Evolutionary conservation across 1,140 invertebrate genomes (phyloP), one percentile per base, ranked within the genome.

Genomic region (Cotesia typhae): DNA sequence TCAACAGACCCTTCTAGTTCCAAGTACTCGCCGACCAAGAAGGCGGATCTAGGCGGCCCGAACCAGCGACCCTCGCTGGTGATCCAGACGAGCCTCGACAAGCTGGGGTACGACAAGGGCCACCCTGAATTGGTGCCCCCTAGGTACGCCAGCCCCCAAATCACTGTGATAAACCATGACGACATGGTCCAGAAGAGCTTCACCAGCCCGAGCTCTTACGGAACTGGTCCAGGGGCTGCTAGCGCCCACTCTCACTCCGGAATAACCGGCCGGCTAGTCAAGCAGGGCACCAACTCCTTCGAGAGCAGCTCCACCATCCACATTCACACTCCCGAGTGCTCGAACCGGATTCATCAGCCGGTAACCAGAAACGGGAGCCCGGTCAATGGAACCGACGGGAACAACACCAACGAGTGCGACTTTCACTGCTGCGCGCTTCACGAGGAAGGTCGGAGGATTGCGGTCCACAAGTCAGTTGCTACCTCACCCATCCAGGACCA

Each of bases 381-480:
- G 17, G 82, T 88, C 72, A 89, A 88, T 47, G 89, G 90, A 0
- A 83, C 88, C 75, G 90, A 92, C 82, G 87, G 87, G 57, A 84
- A 86, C 59, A 87, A 88, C 41, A 84, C 87, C 59, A 89, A 90
- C 41, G 94, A 96, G 81, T 97, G 96, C 88, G 96, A 97, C 86
- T 97, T 97, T 86, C 96, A 97, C 85, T 98, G 95, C 85, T 96
- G 95, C 86, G 93, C 95, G 38, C 88, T 97, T 71, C 95, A 97
- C 88, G 95, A 96, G 83, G 95, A 96, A 85, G 94, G 95, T 1
- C 91, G 95, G 38, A 92, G 94, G 80, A 96, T 96, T 79, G 94
- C 94, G 53, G 94, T 96, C 59, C 94, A 96, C 86, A 96, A 95
- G 84, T 94, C 93, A 75, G 94, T 96, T 66, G 94, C 94, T 67